phyloP scores from a whole-genome alignment of 1,140 invertebrate species.

The Hetaerina americana region DNA sequence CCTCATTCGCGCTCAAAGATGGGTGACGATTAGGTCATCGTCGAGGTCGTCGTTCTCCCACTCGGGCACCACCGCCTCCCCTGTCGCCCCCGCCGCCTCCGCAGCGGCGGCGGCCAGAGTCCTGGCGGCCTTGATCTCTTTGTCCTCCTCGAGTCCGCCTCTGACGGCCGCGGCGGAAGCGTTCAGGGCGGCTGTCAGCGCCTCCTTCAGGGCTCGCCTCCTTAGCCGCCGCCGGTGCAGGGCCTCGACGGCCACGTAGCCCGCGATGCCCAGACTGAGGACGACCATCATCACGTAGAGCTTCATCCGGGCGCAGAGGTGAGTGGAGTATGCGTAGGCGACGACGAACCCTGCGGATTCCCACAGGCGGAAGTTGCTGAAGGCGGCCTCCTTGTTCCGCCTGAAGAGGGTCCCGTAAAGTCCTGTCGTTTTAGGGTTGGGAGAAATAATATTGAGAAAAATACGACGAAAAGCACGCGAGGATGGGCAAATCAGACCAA shows the following conservation, averaged over 20 bases:
- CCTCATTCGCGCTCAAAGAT: too few species aligned
- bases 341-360: slow-evolving; percentile 87
- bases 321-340: slow-evolving; percentile 77
- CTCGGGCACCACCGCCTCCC: background rate
- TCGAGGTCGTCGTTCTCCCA: background rate
- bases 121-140: too few species aligned
- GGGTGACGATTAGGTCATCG: background rate
- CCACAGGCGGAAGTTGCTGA: slow-evolving; percentile 92
- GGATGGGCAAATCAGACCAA: too few species aligned
- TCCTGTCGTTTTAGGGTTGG: too few species aligned
- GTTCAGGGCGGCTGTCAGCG: background rate
- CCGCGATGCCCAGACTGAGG: slow-evolving; percentile 59
- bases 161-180: background rate
- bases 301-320: slow-evolving; percentile 78
- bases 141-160: background rate
- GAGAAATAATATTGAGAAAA: too few species aligned
- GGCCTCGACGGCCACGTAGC: slow-evolving; percentile 68
- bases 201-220: background rate
- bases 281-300: slow-evolving; percentile 75
- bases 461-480: too few species aligned
- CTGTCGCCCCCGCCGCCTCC: background rate
- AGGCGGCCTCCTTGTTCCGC: slow-evolving; percentile 86
- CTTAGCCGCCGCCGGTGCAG: background rate
- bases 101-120: too few species aligned
- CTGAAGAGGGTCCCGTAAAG: slow-evolving; percentile 85